Percentiles rank a stretch among this genome's conserved stretches.
These are phyloP conservation scores for Euspilapteryx auroguttella DNA, from an alignment of 2,888 invertebrate genomes.

Conservation along the genomic window DNA sequence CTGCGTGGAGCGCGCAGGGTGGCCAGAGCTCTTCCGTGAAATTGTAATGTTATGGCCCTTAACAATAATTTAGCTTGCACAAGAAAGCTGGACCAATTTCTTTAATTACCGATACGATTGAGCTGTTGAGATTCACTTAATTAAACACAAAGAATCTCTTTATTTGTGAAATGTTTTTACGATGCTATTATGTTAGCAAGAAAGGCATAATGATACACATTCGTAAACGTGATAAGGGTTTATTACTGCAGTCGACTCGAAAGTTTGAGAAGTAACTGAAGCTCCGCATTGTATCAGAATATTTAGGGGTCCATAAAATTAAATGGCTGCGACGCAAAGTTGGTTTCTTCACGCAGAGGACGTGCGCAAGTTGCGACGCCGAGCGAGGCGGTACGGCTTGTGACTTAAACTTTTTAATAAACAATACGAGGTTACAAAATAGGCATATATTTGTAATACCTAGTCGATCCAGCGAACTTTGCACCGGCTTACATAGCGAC, in stretches of 20 bases:
- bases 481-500: too few relatives aligned
- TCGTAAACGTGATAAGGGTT: slow-evolving; percentile 27
- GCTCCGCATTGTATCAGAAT: slow-evolving; percentile 12
- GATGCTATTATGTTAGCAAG: slow-evolving; percentile 20
- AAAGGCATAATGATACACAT: slow-evolving; percentile 18
- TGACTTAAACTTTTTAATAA: too few relatives aligned
- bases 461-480: too few relatives aligned
- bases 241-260: slow-evolving; percentile 23
- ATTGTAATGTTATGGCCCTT: slow-evolving; percentile 41
- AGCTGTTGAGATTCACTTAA: slow-evolving; percentile 32
- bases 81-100: slow-evolving; percentile 43
- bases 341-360: too few relatives aligned
- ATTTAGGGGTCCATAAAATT: slow-evolving; percentile 11
- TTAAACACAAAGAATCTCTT: slow-evolving; percentile 32
- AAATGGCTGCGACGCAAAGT: neutral
- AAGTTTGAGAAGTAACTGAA: slow-evolving; percentile 12
- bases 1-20: slow-evolving; percentile 36
- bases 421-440: too few relatives aligned
- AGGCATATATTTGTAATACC: too few relatives aligned
- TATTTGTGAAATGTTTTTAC: slow-evolving; percentile 32
- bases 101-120: slow-evolving; percentile 35
- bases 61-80: slow-evolving; percentile 39
- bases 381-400: too few relatives aligned
- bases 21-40: slow-evolving; percentile 49
- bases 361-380: too few relatives aligned